Evolutionary conservation across 2,797 vertebrate genomes (phyloP), one percentile per base, ranked within the genome.

Genomic region (Graptemys geographica): DNA sequence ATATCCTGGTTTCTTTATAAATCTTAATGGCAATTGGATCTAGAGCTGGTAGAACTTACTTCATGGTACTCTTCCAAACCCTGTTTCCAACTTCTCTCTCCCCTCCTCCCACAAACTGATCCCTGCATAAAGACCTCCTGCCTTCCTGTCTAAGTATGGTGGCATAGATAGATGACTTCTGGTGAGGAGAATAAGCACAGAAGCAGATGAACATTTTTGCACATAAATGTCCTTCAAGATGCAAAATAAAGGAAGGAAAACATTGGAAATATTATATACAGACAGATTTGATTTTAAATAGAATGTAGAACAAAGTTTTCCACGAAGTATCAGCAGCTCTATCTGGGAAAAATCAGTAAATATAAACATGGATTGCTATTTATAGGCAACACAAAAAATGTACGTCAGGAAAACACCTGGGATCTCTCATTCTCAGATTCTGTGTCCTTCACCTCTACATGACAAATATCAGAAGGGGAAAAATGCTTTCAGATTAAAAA

Each of bases 371-470:
- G 74, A n/a, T 12, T 74, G 44, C 92, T 97, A 51, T 95, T 94
- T 78, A 91, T 80, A 96, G 84, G 33, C 44, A 86, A 95, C 80
- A n/a, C 2, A 90, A 12, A 86, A 92, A 72, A 81, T 33, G 2
- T 5, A 15, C 55, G 3, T 86, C 44, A 83, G 95, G 79, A 65
- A 90, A 94, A 96, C 93, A 96, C 76, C 83, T 96, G 95, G 92
- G 90, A 10, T 44, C 28, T 90, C 74, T 94, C 92, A 88, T 53
- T 52, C 86, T 84, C 33, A 9, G 1, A 12, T 85, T 95, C 79
- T 87, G 51, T 57, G 69, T 80, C 80, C 57, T 65, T 51, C 86
- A 59, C 72, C 85, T 84, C 85, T 80, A 28, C n/a, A 12, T n/a
- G 89, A 97, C 90, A 92, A 90, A 78, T 55, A 84, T 80, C 56